These are phyloP conservation scores for Dipodomys stephensi DNA, from an alignment of 2,113 vertebrate genomes.

Conservation along the genomic window DNA sequence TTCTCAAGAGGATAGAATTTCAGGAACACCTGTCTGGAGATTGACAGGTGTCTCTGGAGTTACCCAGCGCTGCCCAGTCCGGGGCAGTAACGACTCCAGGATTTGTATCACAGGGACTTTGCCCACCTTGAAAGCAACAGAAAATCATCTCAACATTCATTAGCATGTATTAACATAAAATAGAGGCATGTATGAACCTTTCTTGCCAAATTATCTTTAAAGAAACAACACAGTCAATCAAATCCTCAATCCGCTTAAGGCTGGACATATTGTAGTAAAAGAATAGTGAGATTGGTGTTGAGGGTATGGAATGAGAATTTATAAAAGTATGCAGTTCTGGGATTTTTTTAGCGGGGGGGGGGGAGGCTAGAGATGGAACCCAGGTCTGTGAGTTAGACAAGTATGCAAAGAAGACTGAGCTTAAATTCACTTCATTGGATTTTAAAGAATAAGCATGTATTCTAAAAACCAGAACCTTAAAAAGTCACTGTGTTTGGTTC, in stretches of 20 bases:
- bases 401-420: neutral
- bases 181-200: neutral
- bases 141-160: neutral
- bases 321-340: neutral
- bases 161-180: neutral
- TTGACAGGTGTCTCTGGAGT: neutral
- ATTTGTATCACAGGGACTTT: neutral
- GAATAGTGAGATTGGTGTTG: neutral
- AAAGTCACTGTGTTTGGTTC: neutral
- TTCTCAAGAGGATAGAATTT: too few relatives aligned
- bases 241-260: neutral
- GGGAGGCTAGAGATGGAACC: neutral
- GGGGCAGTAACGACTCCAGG: accelerated
- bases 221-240: neutral
- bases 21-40: neutral
- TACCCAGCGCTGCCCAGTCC: accelerated
- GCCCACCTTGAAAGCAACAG: neutral
- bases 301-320: neutral
- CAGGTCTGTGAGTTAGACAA: neutral
- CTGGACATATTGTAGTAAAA: neutral
- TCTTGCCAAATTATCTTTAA: neutral
- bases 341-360: neutral
- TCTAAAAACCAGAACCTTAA: neutral
- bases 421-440: neutral
- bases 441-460: neutral